Evolutionary conservation across 2,888 invertebrate genomes (phyloP).

Genomic region (Xylota sylvarum): DNA sequence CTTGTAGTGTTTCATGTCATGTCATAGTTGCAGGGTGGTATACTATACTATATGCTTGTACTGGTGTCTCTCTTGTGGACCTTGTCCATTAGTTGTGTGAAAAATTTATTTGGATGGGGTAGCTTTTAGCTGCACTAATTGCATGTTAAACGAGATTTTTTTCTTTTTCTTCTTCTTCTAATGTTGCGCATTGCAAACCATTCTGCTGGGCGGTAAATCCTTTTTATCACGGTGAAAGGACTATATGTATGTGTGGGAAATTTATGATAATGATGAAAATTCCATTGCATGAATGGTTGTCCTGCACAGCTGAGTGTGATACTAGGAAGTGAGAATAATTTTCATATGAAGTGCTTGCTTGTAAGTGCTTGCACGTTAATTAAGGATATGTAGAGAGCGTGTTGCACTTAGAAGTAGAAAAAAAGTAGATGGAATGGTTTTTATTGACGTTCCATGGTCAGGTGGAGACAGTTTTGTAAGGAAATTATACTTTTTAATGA

Average conservation of each 20-base stretch:
- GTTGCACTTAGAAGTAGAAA: not conserved
- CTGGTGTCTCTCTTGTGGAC: constrained; percentile 13
- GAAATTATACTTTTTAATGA: not conserved
- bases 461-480: not conserved
- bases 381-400: constrained; percentile 5
- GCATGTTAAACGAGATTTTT: constrained; percentile 67
- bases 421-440: not conserved
- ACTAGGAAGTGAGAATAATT: constrained; percentile 7
- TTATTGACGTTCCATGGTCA: not conserved
- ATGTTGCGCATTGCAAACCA: constrained; percentile 29
- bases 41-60: not conserved
- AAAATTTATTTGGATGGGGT: constrained; percentile 3
- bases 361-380: constrained; percentile 17
- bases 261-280: constrained; percentile 64
- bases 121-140: constrained; percentile 70
- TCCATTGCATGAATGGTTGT: constrained; percentile 49
- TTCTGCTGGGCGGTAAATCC: constrained; percentile 19
- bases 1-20: constrained; percentile 17
- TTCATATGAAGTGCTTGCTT: not conserved
- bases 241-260: constrained; percentile 9
- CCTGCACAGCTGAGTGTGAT: constrained; percentile 2
- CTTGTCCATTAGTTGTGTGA: constrained; percentile 50
- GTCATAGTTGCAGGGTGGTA: not conserved
- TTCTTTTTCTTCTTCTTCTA: constrained; percentile 10
- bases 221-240: constrained; percentile 16